A percentile compares a stretch with the other conserved stretches of the same genome.
Conservation (phyloP, 1,140 invertebrate genomes). For the Aphidius gifuensis region DNA sequence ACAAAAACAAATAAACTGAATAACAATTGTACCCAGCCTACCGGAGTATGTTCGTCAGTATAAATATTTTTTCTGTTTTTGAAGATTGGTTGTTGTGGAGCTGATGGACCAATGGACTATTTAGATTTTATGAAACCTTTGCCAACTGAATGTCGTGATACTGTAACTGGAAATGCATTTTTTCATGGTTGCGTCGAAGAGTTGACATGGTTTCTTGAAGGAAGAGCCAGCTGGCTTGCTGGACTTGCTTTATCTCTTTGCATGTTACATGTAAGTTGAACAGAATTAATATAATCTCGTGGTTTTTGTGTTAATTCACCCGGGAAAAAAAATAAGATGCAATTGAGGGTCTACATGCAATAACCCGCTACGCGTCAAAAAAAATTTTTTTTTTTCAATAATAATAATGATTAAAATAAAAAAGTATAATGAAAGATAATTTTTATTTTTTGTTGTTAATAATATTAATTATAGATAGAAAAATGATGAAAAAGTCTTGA, state of each 20-base stretch:
- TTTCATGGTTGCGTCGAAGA: constrained; percentile 83
- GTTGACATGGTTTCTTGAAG: constrained; percentile 79
- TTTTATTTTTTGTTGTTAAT: too few relatives aligned
- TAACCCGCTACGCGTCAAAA: too few relatives aligned
- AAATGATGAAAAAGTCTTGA: too few relatives aligned
- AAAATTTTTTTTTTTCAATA: too few relatives aligned
- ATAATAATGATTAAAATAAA: too few relatives aligned
- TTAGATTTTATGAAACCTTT: constrained; percentile 70
- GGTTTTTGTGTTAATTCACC: background rate
- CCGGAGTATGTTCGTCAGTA: too few relatives aligned
- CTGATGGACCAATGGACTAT: constrained; percentile 78
- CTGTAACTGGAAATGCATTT: constrained; percentile 83
- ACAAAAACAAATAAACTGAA: too few relatives aligned
- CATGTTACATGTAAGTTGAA: constrained; percentile 66
- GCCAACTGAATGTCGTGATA: constrained; percentile 77
- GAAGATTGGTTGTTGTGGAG: constrained; percentile 83
- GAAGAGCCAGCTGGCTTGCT: constrained; percentile 78
- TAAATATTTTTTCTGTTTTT: too few relatives aligned
- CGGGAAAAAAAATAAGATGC: background rate
- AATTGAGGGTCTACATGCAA: too few relatives aligned
- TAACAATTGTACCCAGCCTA: too few relatives aligned
- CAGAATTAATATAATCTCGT: background rate
- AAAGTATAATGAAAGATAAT: too few relatives aligned
- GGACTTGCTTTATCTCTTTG: constrained; percentile 71
- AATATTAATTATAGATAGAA: too few relatives aligned